Percentiles rank a stretch among this genome's conserved stretches.
These are phyloP conservation scores for Periophthalmus magnuspinnatus DNA, from an alignment of 2,797 vertebrate species.

Conservation along the genomic window DNA sequence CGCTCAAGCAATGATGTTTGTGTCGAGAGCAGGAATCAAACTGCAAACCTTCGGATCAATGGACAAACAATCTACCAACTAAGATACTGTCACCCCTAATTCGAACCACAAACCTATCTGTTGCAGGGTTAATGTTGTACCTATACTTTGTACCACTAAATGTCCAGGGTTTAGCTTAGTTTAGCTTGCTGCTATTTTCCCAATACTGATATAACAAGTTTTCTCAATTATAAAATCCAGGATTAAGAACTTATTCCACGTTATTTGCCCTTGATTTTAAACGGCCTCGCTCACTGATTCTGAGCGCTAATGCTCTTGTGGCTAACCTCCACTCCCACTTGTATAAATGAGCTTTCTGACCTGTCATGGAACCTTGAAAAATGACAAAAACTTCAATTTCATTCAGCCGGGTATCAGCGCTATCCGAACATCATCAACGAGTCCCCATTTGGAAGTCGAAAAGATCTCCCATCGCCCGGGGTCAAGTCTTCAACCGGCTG, in stretches of 20 bases:
- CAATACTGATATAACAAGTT: neutral
- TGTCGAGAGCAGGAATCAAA: too few relatives aligned
- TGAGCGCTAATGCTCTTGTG: neutral
- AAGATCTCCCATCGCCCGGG: conserved; percentile 24
- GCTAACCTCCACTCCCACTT: neutral
- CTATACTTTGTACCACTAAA: too few relatives aligned
- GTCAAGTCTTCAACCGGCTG: conserved; percentile 33
- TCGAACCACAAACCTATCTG: neutral
- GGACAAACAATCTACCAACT: too few relatives aligned
- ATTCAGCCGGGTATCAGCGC: conserved; percentile 9
- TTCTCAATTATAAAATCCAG: neutral
- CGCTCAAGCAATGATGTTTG: too few relatives aligned
- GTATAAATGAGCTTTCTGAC: neutral
- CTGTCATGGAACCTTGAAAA: conserved; percentile 3
- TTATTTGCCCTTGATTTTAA: neutral
- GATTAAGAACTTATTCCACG: neutral
- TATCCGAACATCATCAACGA: conserved; percentile 30
- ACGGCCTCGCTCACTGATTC: too few relatives aligned
- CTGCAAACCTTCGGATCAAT: too few relatives aligned
- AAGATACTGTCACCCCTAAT: neutral
- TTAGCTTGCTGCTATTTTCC: neutral
- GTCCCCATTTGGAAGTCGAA: conserved; percentile 23
- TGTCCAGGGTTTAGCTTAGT: neutral
- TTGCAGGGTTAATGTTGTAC: neutral
- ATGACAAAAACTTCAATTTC: conserved; percentile 16